Percentiles rank a stretch among this genome's conserved stretches.
Conservation (phyloP, 2,113 vertebrate species). For the Oplegnathus fasciatus region DNA sequence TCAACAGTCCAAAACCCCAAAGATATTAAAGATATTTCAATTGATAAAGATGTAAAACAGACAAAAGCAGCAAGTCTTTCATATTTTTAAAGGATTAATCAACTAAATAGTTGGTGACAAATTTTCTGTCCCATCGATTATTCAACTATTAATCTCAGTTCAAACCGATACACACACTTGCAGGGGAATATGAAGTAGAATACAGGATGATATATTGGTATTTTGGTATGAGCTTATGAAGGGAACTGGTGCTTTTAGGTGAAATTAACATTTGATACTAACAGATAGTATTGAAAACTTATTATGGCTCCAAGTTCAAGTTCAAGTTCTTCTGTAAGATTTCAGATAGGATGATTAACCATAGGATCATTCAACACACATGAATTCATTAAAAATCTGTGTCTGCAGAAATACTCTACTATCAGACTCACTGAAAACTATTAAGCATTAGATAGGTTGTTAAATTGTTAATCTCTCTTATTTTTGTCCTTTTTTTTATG, state of each 20-base stretch:
- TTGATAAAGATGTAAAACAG: not conserved
- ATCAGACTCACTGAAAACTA: too few relatives aligned
- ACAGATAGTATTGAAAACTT: not conserved
- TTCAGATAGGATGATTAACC: not conserved
- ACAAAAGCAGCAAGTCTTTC: not conserved
- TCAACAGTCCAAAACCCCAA: too few relatives aligned
- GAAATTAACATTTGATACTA: not conserved
- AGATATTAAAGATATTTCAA: too few relatives aligned
- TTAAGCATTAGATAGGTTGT: not conserved
- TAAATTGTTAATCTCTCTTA: not conserved
- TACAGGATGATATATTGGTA: not conserved
- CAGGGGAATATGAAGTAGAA: not conserved
- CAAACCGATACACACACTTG: not conserved
- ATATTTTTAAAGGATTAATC: not conserved
- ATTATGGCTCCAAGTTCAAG: too few relatives aligned
- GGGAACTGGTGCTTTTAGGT: not conserved
- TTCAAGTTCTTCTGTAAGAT: too few relatives aligned
- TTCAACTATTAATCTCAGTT: not conserved
- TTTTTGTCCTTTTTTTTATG: not conserved
- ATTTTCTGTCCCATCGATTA: not conserved
- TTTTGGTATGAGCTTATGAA: not conserved
- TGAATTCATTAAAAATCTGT: not conserved
- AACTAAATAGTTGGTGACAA: too few relatives aligned
- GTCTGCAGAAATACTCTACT: not conserved
- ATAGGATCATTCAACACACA: not conserved